Base-by-base conservation (phyloP, 1,140 invertebrate genomes). In the Phthorimaea operculella region DNA sequence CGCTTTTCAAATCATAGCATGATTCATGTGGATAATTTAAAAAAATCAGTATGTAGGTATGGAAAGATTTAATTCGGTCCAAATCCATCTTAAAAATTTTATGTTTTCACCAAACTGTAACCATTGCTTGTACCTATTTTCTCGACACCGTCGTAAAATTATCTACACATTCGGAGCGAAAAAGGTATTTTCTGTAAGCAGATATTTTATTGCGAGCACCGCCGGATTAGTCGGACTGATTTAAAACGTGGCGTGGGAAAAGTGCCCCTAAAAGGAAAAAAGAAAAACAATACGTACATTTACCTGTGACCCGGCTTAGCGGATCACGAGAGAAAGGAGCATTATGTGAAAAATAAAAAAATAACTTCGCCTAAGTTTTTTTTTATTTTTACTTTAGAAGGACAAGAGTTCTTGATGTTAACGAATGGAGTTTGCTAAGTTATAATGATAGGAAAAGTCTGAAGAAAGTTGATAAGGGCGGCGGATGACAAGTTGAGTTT, bases 261-360 rank as follows among this genome's bases (percentile, higher is more conserved):
- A 4, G 36, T 39, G 3, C 11, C 36, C 36, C 36, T 39, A 10
- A 28, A 28, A 28, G 21, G 36, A 9, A 39, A 39, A 39, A 39
- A 39, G 36, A 39, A 39, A 28, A 39, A 39, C 36, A 39, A 39
- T 39, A 12, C 36, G n/a, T 39, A 39, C n/a, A 39, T 39, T 39
- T 39, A 39, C 36, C 36, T 39, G 36, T 28, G n/a, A 39, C 36
- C 36, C 36, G 36, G 36, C 36, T 39, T 39, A 39, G 65, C 58
- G 36, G 36, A 39, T 39, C 36, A 39, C 45, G 9, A 14, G 45
- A 47, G 9, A 18, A 47, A 15, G 12, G 4, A 9, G 14, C 45
- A 3, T 16, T 2, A 18, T 47, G 45, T 47, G 15, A 11, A 47
- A 39, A 39, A 39, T 12, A 12, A 39, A 4, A 39, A n/a, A 39